These are phyloP conservation scores for Orthosia incerta DNA, from an alignment of 2,888 invertebrate species.

Conservation along the genomic window DNA sequence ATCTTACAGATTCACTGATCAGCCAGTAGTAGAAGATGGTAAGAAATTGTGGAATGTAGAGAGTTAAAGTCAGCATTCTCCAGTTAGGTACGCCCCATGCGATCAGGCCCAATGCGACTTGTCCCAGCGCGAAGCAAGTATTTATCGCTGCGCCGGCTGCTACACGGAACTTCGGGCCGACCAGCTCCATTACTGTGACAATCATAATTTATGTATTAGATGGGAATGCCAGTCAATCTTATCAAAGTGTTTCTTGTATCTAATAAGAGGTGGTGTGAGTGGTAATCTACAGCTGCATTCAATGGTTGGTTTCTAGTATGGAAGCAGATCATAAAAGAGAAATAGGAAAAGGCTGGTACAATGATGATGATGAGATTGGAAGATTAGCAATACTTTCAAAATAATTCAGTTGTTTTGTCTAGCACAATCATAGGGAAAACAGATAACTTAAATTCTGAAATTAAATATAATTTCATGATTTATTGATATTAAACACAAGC, in stretches of 20 bases:
- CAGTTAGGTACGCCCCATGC: slow-evolving; percentile 93
- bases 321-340: too few species aligned
- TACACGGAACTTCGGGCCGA: slow-evolving; percentile 93
- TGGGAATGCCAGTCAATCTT: neutral
- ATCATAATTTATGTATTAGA: neutral
- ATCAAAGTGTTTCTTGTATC: neutral
- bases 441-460: neutral
- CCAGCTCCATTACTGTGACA: slow-evolving; percentile 92
- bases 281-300: neutral
- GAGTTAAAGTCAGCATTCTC: slow-evolving; percentile 92
- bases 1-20: slow-evolving; percentile 93
- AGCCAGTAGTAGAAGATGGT: slow-evolving; percentile 93
- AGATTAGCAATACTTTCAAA: neutral
- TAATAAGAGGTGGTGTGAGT: neutral
- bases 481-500: too few species aligned
- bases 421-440: neutral
- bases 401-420: neutral
- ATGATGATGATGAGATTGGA: neutral
- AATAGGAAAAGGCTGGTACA: neutral
- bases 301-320: too few species aligned
- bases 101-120: slow-evolving; percentile 92
- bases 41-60: slow-evolving; percentile 93
- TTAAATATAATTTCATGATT: neutral
- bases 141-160: slow-evolving; percentile 93
- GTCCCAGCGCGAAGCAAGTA: slow-evolving; percentile 93